Base-by-base conservation (phyloP, 2,888 invertebrate species). In the Drosophila buzzatii region DNA sequence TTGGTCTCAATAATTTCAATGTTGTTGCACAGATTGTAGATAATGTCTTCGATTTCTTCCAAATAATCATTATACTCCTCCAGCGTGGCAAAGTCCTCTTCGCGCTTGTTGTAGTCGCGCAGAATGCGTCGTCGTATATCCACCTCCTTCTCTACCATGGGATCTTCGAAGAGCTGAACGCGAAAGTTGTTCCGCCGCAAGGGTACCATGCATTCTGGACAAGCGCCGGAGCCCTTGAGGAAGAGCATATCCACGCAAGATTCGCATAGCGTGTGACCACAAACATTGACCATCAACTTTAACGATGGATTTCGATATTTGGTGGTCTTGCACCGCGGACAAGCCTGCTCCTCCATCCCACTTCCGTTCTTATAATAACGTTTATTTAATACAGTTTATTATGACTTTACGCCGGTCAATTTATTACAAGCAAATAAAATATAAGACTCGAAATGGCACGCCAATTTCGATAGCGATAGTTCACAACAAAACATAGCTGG, bases 191-290 rank as follows among this genome's bases (percentile, higher is more conserved):
- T 97, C 82, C 98, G 94, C 2, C 98, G 94, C 27, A 99, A 93
- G 0, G 98, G 96, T 20, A 97, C 97, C 91, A 96, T 96, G 93
- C 99, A 99, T 91, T 98, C 98, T 0, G 98, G 98, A 91, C 99
- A 99, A 0, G 97, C 95, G 14, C 98, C 99, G 39, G 99, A 98
- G 42, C 98, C 99, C 95, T 99, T 98, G 20, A 98, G 95, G 94
- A 99, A 99, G 37, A 99, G 94, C 73, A 99, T 94, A 92, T 99
- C 99, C 41, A 99, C 99, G 94, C 99, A 99, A 92, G 97, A 98
- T 93, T 99, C 99, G 94, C 99, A 99, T 86, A 99, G 94, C 44
- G 98, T 97, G 94, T 99, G 99, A 37, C 99, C 99, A 93, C 99
- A 99, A 64, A 98, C 96, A 93, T 99, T 99, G 73, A 99, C 99